A percentile compares a stretch with the other conserved stretches of the same genome.
Conservation (phyloP, 1,140 invertebrate genomes). For the Tetramorium simillimum region DNA sequence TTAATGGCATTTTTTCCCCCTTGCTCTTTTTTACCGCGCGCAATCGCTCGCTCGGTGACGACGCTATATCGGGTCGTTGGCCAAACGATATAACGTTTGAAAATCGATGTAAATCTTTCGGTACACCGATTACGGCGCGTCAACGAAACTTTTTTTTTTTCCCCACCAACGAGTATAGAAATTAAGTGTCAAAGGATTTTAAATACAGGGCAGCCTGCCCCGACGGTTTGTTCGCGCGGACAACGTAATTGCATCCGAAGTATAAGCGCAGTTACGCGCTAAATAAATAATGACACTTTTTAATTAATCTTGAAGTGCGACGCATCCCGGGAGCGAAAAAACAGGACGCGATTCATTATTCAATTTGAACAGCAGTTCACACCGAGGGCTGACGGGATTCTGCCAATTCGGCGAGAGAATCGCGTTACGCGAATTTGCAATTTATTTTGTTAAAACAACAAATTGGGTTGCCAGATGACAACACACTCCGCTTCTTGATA, state of each 20-base stretch:
- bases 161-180: neutral
- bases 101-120: slow-evolving; percentile 4
- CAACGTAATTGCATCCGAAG: slow-evolving; percentile 42
- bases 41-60: neutral
- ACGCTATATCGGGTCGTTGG: neutral
- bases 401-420: slow-evolving; percentile 40
- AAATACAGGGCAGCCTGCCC: neutral
- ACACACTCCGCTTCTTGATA: slow-evolving; percentile 33
- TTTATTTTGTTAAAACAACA: slow-evolving; percentile 60
- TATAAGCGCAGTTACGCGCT: slow-evolving; percentile 34
- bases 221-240: slow-evolving; percentile 4
- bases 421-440: slow-evolving; percentile 56
- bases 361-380: slow-evolving; percentile 50
- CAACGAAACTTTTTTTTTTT: neutral
- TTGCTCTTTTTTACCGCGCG: neutral
- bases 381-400: neutral
- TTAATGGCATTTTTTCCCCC: neutral
- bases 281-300: slow-evolving; percentile 58
- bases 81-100: neutral
- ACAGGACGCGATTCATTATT: slow-evolving; percentile 46
- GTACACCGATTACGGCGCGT: neutral
- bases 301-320: slow-evolving; percentile 59
- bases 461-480: slow-evolving; percentile 49
- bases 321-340: neutral
- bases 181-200: slow-evolving; percentile 36